These are phyloP conservation scores for Jordanella pulchra DNA, from an alignment of 2,797 vertebrate species.

Conservation along the genomic window DNA sequence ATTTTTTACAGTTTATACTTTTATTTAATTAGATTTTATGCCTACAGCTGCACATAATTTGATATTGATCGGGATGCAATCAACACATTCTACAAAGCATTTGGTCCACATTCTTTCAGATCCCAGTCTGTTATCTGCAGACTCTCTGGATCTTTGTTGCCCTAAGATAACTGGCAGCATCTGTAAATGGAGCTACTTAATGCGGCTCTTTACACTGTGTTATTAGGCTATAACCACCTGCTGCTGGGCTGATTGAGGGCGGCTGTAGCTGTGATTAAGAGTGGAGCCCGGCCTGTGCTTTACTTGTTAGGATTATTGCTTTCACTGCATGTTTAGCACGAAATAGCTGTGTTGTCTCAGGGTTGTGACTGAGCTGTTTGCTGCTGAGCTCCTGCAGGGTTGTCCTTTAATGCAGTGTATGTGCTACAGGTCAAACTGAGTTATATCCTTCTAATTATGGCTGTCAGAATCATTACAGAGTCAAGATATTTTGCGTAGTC, in stretches of 20 bases:
- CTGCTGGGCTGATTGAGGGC: constrained; percentile 27
- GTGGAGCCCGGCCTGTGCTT: not conserved
- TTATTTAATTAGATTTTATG: constrained; percentile 20
- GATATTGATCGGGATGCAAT: constrained; percentile 43
- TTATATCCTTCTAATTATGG: not conserved
- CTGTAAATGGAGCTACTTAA: constrained; percentile 20
- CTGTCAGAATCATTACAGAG: not conserved
- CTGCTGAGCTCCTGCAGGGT: not conserved
- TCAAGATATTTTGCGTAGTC: constrained; percentile 1
- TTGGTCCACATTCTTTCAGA: not conserved
- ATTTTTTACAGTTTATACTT: constrained; percentile 36
- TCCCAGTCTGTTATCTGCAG: not conserved
- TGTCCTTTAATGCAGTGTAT: not conserved
- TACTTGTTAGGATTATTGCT: constrained; percentile 9
- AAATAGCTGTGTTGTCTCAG: not conserved
- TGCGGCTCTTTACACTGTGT: constrained; percentile 26
- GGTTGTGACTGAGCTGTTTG: not conserved
- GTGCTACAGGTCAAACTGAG: not conserved
- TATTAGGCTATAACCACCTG: constrained; percentile 26
- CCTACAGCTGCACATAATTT: constrained; percentile 34
- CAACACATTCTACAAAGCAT: not conserved
- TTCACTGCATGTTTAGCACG: constrained; percentile 7
- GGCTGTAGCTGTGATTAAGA: constrained; percentile 26
- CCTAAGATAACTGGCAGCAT: constrained; percentile 10
- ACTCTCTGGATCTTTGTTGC: not conserved